These are phyloP conservation scores for Ephestia elutella DNA, from an alignment of 1,140 invertebrate species.

Conservation along the genomic window DNA sequence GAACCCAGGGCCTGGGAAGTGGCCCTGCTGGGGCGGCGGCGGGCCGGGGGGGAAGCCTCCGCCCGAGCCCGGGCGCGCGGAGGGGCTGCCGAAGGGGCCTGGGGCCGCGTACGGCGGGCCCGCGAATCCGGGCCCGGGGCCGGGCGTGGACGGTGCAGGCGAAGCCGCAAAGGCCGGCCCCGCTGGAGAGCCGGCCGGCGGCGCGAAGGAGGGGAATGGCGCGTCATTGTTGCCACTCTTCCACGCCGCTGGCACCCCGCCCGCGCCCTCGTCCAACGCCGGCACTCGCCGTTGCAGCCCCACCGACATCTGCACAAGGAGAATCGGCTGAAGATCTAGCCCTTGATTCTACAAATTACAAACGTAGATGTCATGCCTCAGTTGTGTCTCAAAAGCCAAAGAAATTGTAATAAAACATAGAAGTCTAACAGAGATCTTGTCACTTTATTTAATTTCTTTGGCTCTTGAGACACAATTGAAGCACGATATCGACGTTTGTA, in stretches of 20 bases:
- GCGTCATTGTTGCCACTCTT: slow-evolving; percentile 51
- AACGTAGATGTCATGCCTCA: too few species aligned
- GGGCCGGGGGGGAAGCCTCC: slow-evolving; percentile 50
- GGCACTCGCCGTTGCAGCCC: slow-evolving; percentile 67
- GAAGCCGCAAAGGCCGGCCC: slow-evolving; percentile 61
- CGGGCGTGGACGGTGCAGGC: slow-evolving; percentile 60
- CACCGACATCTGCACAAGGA: slow-evolving; percentile 60
- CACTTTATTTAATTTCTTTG: too few species aligned
- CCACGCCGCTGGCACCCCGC: slow-evolving; percentile 54
- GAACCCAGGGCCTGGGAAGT: slow-evolving; percentile 57
- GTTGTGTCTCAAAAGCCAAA: too few species aligned
- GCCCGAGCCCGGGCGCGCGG: slow-evolving; percentile 53
- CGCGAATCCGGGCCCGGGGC: slow-evolving; percentile 51
- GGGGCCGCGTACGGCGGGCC: slow-evolving; percentile 53
- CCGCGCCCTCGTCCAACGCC: slow-evolving; percentile 59
- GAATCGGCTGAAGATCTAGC: too few species aligned
- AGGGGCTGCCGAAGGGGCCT: slow-evolving; percentile 57
- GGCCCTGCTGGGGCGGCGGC: slow-evolving; percentile 44
- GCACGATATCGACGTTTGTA: too few species aligned
- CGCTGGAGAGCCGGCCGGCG: slow-evolving; percentile 58
- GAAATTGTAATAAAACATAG: too few species aligned
- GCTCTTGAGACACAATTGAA: too few species aligned
- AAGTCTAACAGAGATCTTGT: too few species aligned
- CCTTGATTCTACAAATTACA: too few species aligned
- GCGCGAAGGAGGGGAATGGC: slow-evolving; percentile 60